These are phyloP conservation scores for Enteromius paludinosus DNA, from an alignment of 2,797 vertebrate species.

Conservation along the genomic window DNA sequence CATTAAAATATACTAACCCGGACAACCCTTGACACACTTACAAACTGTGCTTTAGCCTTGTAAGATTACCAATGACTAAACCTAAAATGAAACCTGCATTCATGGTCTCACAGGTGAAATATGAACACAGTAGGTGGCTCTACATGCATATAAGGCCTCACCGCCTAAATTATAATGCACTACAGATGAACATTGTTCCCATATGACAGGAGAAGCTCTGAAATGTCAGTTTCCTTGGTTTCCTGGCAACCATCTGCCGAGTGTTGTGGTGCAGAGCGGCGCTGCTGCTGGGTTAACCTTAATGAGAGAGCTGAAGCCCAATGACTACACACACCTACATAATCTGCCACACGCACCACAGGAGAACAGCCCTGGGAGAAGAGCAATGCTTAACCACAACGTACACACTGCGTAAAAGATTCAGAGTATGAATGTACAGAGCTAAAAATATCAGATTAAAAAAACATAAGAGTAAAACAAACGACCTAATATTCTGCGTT, in stretches of 20 bases:
- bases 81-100: neutral
- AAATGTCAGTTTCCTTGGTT: constrained; percentile 61
- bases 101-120: constrained; percentile 8
- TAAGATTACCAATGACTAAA: neutral
- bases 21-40: neutral
- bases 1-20: neutral
- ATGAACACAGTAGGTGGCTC: constrained; percentile 6
- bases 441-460: constrained; percentile 4
- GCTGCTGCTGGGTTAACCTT: constrained; percentile 52
- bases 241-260: constrained; percentile 62
- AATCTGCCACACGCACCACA: constrained; percentile 27
- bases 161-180: constrained; percentile 13
- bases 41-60: neutral
- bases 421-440: neutral
- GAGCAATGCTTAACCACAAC: neutral
- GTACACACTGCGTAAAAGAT: neutral
- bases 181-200: constrained; percentile 44
- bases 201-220: constrained; percentile 52
- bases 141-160: neutral
- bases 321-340: constrained; percentile 47
- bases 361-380: neutral
- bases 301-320: constrained; percentile 53
- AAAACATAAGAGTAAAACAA: neutral
- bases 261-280: constrained; percentile 44
- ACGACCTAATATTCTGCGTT: neutral